These are phyloP conservation scores for Dolichomitus sp. DNA, from an alignment of 2,888 invertebrate species.

Conservation along the genomic window DNA sequence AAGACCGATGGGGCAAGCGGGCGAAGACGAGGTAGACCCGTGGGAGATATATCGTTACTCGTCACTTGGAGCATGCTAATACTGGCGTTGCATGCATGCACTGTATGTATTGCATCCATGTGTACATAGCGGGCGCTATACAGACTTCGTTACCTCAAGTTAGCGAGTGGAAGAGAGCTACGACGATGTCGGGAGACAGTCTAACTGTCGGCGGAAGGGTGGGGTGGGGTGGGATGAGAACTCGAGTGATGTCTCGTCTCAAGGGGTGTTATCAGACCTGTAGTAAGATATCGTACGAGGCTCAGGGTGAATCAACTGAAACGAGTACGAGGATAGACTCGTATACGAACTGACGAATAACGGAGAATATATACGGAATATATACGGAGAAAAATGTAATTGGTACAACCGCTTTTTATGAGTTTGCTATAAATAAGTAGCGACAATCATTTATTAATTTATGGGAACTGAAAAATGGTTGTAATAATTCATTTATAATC, in stretches of 20 bases:
- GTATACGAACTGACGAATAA: conserved; percentile 7
- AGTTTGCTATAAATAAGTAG: too few relatives aligned
- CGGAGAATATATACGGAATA: too few relatives aligned
- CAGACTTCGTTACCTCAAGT: conserved; percentile 4
- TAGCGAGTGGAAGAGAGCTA: conserved; percentile 7
- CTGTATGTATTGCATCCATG: conserved; percentile 16
- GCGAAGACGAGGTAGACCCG: conserved; percentile 28
- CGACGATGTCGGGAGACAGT: background rate
- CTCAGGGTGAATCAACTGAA: conserved; percentile 33
- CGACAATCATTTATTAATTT: too few relatives aligned
- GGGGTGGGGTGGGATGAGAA: conserved; percentile 37
- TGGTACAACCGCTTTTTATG: too few relatives aligned
- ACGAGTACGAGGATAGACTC: conserved; percentile 40
- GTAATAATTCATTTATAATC: background rate
- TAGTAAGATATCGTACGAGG: conserved; percentile 27
- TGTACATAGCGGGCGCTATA: background rate
- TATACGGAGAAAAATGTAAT: background rate
- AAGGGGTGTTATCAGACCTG: conserved; percentile 67
- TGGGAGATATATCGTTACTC: conserved; percentile 62
- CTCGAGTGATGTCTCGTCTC: conserved; percentile 70
- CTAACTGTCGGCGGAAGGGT: conserved; percentile 44
- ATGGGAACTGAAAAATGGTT: too few relatives aligned
- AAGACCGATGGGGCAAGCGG: conserved; percentile 26
- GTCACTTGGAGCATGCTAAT: conserved; percentile 66
- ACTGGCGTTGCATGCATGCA: conserved; percentile 43